A percentile compares a stretch with the other conserved stretches of the same genome.
These are phyloP conservation scores for Asteroscopus sphinx DNA, from an alignment of 2,888 invertebrate genomes.

Conservation along the genomic window DNA sequence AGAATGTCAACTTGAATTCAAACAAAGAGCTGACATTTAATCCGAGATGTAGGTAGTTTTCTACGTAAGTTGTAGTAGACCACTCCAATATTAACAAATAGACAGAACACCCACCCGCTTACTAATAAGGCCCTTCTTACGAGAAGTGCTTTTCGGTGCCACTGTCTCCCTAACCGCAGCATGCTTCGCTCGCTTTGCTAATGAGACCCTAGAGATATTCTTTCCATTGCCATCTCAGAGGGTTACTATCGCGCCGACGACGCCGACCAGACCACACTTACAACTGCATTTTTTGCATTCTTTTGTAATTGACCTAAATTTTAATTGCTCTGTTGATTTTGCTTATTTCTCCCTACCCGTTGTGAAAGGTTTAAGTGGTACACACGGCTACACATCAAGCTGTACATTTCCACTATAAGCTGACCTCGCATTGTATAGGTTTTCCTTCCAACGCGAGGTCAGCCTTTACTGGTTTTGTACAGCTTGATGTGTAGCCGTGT, in stretches of 20 bases:
- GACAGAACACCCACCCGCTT: slow-evolving; percentile 50
- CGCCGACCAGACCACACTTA: slow-evolving; percentile 43
- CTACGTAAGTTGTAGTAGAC: slow-evolving; percentile 14
- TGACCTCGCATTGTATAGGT: too few species aligned
- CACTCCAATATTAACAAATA: slow-evolving; percentile 48
- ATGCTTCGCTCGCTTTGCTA: slow-evolving; percentile 71
- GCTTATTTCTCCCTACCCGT: slow-evolving; percentile 17
- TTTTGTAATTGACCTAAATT: slow-evolving; percentile 57
- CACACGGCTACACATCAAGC: too few species aligned
- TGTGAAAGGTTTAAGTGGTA: slow-evolving; percentile 12
- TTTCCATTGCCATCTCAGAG: slow-evolving; percentile 62
- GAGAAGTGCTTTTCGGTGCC: slow-evolving; percentile 56
- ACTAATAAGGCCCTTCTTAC: slow-evolving; percentile 65
- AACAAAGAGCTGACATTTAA: slow-evolving; percentile 19
- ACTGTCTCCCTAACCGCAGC: slow-evolving; percentile 61
- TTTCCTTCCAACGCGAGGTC: too few species aligned
- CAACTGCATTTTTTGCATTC: slow-evolving; percentile 51
- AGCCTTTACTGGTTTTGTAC: too few species aligned
- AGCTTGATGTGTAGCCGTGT: too few species aligned
- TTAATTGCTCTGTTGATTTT: slow-evolving; percentile 51
- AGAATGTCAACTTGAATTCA: slow-evolving; percentile 14
- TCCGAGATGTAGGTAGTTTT: slow-evolving; percentile 14
- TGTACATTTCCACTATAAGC: too few species aligned
- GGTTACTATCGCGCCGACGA: slow-evolving; percentile 39
- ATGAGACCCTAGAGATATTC: slow-evolving; percentile 73